phyloP scores from a whole-genome alignment of 2,113 vertebrate genomes.

The Tragulus kanchil region DNA sequence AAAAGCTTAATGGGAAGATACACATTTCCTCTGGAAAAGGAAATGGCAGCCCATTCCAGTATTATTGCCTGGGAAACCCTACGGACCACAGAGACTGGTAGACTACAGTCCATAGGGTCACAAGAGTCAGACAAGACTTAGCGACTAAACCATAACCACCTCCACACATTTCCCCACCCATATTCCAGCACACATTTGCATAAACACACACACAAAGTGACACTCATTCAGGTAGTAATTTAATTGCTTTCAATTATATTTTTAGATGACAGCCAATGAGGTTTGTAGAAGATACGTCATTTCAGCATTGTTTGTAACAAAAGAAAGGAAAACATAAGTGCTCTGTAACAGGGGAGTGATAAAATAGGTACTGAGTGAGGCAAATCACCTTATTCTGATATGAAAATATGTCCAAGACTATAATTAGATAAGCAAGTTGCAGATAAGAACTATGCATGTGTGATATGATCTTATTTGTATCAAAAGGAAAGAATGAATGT shows the following conservation, averaged over 20 bases:
- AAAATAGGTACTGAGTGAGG: background rate
- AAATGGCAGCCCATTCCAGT: background rate
- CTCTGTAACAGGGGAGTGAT: background rate
- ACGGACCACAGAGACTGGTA: background rate
- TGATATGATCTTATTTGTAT: background rate
- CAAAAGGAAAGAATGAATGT: slow-evolving; percentile 2
- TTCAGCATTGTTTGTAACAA: background rate
- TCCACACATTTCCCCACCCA: background rate
- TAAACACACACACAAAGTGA: background rate
- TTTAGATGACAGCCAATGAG: background rate
- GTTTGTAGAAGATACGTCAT: background rate
- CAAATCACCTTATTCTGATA: background rate
- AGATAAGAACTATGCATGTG: background rate
- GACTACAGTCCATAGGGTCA: background rate
- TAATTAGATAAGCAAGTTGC: background rate
- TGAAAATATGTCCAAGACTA: slow-evolving; percentile 32
- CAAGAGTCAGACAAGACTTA: background rate
- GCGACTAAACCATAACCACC: background rate
- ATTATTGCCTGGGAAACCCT: background rate
- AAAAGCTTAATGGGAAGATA: background rate
- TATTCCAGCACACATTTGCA: background rate
- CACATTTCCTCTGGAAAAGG: background rate
- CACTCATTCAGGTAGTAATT: background rate
- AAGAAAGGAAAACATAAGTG: background rate
- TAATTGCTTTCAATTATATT: background rate